phyloP scores from a whole-genome alignment of 2,888 invertebrate genomes.

The Tholera decimalis region DNA sequence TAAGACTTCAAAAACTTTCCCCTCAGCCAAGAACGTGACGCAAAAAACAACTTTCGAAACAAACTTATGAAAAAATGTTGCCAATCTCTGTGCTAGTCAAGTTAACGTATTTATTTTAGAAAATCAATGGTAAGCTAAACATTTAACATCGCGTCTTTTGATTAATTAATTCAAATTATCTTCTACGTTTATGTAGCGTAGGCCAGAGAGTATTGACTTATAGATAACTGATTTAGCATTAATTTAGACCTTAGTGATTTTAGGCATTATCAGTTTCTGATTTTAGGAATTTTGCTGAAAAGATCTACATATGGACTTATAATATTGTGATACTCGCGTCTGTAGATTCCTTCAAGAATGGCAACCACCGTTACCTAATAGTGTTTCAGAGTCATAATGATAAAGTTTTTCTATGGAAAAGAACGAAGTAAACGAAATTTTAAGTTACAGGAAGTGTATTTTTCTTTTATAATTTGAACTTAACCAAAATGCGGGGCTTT shows the following conservation, averaged over 20 bases:
- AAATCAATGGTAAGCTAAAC: constrained; percentile 4
- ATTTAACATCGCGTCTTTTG: constrained; percentile 1
- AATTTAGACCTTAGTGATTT: neutral
- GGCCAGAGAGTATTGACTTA: neutral
- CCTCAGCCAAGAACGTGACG: constrained; percentile 37
- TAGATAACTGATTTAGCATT: neutral
- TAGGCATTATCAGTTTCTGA: neutral
- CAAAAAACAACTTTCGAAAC: constrained; percentile 18
- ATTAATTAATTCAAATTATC: constrained; percentile 14
- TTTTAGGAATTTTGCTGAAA: constrained; percentile 26
- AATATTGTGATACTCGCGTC: neutral
- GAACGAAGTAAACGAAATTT: too few species aligned
- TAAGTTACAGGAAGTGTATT: too few species aligned
- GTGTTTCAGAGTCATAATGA: too few species aligned
- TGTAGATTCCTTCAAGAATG: neutral
- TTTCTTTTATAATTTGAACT: too few species aligned
- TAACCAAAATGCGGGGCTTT: too few species aligned
- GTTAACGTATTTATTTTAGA: constrained; percentile 1
- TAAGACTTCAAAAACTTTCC: constrained; percentile 49
- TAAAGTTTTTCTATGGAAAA: too few species aligned
- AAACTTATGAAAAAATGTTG: constrained; percentile 19
- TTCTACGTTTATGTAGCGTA: neutral
- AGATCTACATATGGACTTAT: neutral
- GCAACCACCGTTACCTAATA: too few species aligned
- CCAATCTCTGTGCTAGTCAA: neutral